Evolutionary conservation across 2,113 vertebrate species (phyloP).

Genomic region (Parotia lawesii): DNA sequence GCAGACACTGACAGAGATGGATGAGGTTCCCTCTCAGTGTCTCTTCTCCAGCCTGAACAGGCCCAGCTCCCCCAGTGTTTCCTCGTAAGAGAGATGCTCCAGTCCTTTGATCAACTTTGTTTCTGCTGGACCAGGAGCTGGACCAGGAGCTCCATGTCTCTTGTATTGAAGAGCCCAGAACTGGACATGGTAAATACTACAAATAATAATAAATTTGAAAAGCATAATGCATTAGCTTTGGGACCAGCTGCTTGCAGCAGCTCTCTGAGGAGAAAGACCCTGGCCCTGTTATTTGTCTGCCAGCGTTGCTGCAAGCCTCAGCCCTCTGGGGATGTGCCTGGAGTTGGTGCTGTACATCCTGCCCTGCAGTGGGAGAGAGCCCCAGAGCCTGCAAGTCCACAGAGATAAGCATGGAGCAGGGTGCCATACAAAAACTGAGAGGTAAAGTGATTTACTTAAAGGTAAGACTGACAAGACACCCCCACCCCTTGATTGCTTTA

Average conservation of each 20-base stretch:
- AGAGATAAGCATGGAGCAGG: not conserved
- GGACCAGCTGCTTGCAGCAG: not conserved
- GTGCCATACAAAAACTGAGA: not conserved
- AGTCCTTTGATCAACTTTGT: not conserved
- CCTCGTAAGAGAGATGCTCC: rapidly evolving
- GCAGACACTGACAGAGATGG: not conserved
- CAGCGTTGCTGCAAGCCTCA: not conserved
- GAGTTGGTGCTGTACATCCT: not conserved
- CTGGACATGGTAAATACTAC: not conserved
- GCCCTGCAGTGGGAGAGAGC: not conserved
- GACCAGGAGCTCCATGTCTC: not conserved
- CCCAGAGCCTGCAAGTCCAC: rapidly evolving
- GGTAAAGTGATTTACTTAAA: not conserved
- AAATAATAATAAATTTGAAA: not conserved
- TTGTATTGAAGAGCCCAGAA: not conserved
- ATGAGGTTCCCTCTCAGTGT: not conserved
- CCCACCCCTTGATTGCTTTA: not conserved
- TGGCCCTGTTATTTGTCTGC: not conserved
- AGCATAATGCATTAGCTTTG: not conserved
- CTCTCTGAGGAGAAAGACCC: not conserved
- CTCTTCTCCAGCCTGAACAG: not conserved
- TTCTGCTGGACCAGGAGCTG: not conserved
- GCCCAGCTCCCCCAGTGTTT: not conserved
- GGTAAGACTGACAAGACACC: not conserved
- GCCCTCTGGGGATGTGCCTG: not conserved